A percentile compares a stretch with the other conserved stretches of the same genome.
These are phyloP conservation scores for Petrocephalus schoutedeni DNA, from an alignment of 2,797 vertebrate species.

Conservation along the genomic window DNA sequence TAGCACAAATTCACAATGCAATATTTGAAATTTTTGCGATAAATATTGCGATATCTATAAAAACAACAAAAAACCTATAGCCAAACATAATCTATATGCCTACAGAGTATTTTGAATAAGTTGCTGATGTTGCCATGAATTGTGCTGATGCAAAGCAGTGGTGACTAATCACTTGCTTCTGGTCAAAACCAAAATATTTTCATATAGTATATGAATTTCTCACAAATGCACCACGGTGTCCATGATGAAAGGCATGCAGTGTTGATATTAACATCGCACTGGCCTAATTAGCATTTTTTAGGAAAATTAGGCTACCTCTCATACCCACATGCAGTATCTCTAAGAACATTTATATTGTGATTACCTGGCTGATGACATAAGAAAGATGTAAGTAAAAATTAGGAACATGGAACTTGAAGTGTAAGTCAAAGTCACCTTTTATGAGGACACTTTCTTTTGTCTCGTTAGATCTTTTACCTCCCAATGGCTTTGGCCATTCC, in stretches of 20 bases:
- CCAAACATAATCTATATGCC: not conserved
- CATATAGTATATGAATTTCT: not conserved
- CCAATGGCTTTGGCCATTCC: constrained; percentile 82
- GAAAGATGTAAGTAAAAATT: not conserved
- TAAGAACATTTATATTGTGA: not conserved
- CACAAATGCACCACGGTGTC: not conserved
- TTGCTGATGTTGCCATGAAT: not conserved
- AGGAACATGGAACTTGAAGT: not conserved
- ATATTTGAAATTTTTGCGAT: not conserved
- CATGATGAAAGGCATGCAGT: not conserved
- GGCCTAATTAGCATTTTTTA: not conserved
- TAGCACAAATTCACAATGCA: not conserved
- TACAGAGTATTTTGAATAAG: not conserved
- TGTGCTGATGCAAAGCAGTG: not conserved
- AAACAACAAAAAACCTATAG: not conserved
- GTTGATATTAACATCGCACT: not conserved
- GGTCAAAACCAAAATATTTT: not conserved
- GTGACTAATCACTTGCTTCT: too few relatives aligned
- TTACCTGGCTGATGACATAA: not conserved
- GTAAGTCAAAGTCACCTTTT: not conserved
- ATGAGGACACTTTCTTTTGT: not conserved
- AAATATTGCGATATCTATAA: not conserved
- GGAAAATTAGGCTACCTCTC: not conserved
- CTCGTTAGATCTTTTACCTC: constrained; percentile 76
- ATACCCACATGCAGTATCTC: not conserved